Percentiles rank a stretch among this genome's conserved stretches.
Evolutionary conservation across 2,888 invertebrate species (phyloP).

Genomic region (Lamellibrachia satsuma): DNA sequence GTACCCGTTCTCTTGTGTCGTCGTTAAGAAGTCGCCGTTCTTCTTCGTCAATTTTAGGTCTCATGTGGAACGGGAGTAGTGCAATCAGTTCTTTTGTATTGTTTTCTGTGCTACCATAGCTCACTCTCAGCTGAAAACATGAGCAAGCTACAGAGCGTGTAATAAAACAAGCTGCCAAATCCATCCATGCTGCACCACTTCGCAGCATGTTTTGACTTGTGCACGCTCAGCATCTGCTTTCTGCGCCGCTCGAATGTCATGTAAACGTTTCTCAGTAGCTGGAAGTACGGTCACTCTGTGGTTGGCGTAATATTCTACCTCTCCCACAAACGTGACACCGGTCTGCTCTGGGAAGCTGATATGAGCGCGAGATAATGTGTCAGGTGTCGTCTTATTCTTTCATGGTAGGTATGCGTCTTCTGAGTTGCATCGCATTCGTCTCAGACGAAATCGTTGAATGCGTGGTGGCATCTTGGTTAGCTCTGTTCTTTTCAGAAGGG

Average conservation of each 20-base stretch:
- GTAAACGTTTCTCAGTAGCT: not conserved
- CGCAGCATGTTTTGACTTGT: not conserved
- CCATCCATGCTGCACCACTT: too few species aligned
- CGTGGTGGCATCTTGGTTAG: not conserved
- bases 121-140: too few species aligned
- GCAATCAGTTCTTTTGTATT: too few species aligned
- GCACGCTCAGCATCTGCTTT: not conserved
- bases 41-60: too few species aligned
- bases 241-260: not conserved
- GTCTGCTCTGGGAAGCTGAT: not conserved
- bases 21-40: too few species aligned
- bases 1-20: too few species aligned
- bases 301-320: not conserved
- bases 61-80: too few species aligned
- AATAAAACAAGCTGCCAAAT: too few species aligned
- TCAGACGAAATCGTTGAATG: too few species aligned
- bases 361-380: not conserved
- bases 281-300: not conserved
- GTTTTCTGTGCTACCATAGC: too few species aligned
- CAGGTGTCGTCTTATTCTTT: not conserved
- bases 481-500: constrained; percentile 19
- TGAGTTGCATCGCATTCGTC: too few species aligned
- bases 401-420: not conserved
- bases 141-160: too few species aligned
- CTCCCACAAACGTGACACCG: not conserved